These are phyloP conservation scores for Lordiphosa clarofinis DNA, from an alignment of 1,140 invertebrate species.

Conservation along the genomic window DNA sequence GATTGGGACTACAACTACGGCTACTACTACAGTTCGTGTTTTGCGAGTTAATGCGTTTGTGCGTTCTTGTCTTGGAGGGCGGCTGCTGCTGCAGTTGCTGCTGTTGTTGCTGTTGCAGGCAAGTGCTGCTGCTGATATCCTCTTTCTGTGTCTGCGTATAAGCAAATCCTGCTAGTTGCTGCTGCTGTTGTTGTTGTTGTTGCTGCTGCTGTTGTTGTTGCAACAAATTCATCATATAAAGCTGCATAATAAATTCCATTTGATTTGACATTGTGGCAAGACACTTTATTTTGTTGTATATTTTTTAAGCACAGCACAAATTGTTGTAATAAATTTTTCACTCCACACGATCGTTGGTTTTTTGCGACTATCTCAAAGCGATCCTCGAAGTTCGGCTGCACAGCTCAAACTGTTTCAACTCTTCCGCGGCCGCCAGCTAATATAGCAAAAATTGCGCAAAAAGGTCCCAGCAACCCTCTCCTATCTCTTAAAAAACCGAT, in stretches of 20 bases:
- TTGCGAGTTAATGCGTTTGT: conserved; percentile 73
- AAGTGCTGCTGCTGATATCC: conserved; percentile 71
- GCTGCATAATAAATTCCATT: conserved; percentile 78
- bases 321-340: conserved; percentile 30
- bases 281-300: conserved; percentile 26
- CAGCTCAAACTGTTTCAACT: conserved; percentile 79
- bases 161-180: conserved; percentile 25
- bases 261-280: conserved; percentile 66
- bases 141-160: conserved; percentile 53
- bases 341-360: conserved; percentile 36
- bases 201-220: conserved; percentile 70
- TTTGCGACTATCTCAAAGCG: conserved; percentile 26
- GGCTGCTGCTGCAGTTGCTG: conserved; percentile 42
- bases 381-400: conserved; percentile 73
- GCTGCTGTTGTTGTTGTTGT: conserved; percentile 41
- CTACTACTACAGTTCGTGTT: conserved; percentile 77
- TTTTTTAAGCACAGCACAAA: conserved; percentile 37
- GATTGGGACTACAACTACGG: conserved; percentile 79
- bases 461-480: conserved; percentile 58
- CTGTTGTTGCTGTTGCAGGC: conserved; percentile 49
- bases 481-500: conserved; percentile 63
- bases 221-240: conserved; percentile 78
- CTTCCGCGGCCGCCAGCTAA: conserved; percentile 62
- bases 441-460: conserved; percentile 70
- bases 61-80: conserved; percentile 62